Percentiles rank a stretch among this genome's conserved stretches.
Conservation (phyloP, 2,888 invertebrate species). For the Zaprionus bogoriensis region DNA sequence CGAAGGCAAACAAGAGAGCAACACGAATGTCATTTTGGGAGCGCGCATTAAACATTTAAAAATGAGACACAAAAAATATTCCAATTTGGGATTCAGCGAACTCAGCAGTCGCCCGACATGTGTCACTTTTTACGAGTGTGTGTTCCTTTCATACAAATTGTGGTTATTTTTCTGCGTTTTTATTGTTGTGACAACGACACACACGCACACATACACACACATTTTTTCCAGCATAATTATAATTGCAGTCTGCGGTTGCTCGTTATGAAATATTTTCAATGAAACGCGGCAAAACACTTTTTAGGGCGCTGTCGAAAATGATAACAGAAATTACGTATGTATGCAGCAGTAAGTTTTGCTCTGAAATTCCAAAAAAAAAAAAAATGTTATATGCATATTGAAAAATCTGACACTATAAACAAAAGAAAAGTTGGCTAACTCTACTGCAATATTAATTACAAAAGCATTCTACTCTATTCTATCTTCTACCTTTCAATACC, state of each 20-base stretch:
- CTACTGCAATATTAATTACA: too few relatives aligned
- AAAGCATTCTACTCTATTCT: too few relatives aligned
- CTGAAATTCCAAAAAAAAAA: background rate
- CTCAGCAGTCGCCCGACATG: conserved; percentile 27
- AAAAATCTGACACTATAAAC: background rate
- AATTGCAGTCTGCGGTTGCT: conserved; percentile 44
- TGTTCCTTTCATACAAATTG: conserved; percentile 20
- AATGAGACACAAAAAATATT: conserved; percentile 12
- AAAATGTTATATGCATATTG: background rate
- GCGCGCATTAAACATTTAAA: conserved; percentile 28
- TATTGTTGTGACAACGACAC: conserved; percentile 44
- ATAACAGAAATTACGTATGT: background rate
- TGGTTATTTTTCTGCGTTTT: conserved; percentile 27
- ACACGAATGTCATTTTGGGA: conserved; percentile 23
- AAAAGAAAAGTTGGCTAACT: background rate
- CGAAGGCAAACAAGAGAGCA: conserved; percentile 7
- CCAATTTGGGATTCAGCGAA: conserved; percentile 22
- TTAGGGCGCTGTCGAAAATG: background rate
- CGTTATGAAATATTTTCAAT: conserved; percentile 18
- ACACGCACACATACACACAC: background rate
- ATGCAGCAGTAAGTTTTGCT: background rate
- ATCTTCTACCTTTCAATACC: too few relatives aligned
- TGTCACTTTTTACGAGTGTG: conserved; percentile 28
- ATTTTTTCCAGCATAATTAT: conserved; percentile 23
- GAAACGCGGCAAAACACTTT: conserved; percentile 3